Percentiles rank a stretch among this genome's conserved stretches.
phyloP scores from a whole-genome alignment of 35 echinoderm and acorn worm species.

The Holothuria glaberrima region DNA sequence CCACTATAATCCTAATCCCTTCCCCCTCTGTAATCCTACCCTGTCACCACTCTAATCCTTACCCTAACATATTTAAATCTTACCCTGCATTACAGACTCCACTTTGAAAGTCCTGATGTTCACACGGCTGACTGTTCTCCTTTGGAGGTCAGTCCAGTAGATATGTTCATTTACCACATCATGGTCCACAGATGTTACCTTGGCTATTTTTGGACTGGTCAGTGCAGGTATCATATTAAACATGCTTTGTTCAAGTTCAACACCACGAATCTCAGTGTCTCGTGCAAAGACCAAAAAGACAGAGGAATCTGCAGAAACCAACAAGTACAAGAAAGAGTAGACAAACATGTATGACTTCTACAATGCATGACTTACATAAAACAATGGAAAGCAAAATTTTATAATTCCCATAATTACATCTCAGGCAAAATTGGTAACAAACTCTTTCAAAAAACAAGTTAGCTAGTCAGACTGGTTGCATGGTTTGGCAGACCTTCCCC shows the following conservation, averaged over 20 bases:
- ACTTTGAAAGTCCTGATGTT: slow-evolving; percentile 64
- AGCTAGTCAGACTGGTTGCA: no score
- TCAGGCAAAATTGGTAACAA: no score
- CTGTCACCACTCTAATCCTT: no score
- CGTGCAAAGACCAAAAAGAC: slow-evolving; percentile 82
- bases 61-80: not conserved
- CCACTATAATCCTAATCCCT: no score
- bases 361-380: no score
- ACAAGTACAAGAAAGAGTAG: not conserved
- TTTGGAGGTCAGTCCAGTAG: slow-evolving; percentile 82
- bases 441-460: no score
- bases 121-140: slow-evolving; percentile 72
- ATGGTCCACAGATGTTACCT: slow-evolving; percentile 79
- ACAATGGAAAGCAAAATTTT: no score
- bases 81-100: slow-evolving; percentile 20
- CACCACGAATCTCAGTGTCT: slow-evolving; percentile 74
- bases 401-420: no score
- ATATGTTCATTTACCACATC: slow-evolving; percentile 67
- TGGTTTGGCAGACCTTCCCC: no score
- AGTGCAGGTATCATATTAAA: slow-evolving; percentile 88
- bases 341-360: no score
- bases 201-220: slow-evolving; percentile 79
- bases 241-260: slow-evolving; percentile 66
- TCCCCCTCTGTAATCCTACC: no score
- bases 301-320: slow-evolving; percentile 48